Percentiles rank a stretch among this genome's conserved stretches.
Conservation (phyloP, 2,888 invertebrate genomes). For the Anagyrus pseudococci region DNA sequence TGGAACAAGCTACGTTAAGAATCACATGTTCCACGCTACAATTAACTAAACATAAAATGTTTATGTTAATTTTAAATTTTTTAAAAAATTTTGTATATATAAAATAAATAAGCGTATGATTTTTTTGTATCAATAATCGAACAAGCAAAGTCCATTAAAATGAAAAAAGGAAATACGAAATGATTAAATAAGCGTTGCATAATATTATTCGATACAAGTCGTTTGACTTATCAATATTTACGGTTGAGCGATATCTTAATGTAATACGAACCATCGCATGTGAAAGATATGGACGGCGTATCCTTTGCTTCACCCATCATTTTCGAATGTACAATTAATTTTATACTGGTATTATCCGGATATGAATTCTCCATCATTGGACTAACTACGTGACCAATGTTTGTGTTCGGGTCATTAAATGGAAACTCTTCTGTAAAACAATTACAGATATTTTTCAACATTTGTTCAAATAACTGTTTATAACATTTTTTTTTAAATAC, state of each 20-base stretch:
- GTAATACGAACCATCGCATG: constrained; percentile 81
- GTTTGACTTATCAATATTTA: constrained; percentile 12
- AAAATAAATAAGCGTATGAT: constrained; percentile 8
- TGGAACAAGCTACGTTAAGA: constrained; percentile 80
- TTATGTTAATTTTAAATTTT: constrained; percentile 28
- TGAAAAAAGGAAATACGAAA: constrained; percentile 6
- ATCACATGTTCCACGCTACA: constrained; percentile 87
- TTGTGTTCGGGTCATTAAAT: constrained; percentile 77
- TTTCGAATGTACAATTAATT: constrained; percentile 80
- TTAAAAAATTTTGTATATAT: background rate
- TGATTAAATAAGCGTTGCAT: constrained; percentile 1
- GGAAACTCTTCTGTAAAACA: constrained; percentile 70
- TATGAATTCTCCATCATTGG: constrained; percentile 84
- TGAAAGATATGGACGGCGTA: constrained; percentile 81
- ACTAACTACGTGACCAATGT: constrained; percentile 89
- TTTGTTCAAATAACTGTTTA: constrained; percentile 1
- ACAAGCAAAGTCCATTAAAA: no score
- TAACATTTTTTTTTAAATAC: constrained; percentile 48
- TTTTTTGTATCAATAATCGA: no score
- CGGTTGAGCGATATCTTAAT: constrained; percentile 7
- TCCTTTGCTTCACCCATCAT: constrained; percentile 65
- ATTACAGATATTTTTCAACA: constrained; percentile 1
- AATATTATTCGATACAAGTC: background rate
- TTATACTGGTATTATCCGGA: constrained; percentile 83
- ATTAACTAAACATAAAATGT: constrained; percentile 71